Conservation (phyloP, 2,888 invertebrate species). For the Amorpha juglandis region DNA sequence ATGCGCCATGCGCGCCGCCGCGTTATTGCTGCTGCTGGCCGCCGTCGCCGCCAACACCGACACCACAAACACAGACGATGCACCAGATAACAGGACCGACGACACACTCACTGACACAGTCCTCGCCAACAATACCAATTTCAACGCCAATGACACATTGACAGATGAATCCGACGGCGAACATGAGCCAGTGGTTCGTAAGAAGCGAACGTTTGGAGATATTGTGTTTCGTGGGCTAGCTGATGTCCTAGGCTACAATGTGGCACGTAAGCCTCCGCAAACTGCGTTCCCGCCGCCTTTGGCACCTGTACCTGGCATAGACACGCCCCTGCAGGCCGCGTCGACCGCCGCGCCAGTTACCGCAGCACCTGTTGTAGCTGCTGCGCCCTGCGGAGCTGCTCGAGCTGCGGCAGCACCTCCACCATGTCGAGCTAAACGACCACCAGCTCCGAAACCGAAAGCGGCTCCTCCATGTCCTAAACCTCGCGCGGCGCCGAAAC, state of each 20-base stretch:
- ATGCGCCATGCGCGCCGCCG: slow-evolving; percentile 72
- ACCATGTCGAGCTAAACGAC: slow-evolving; percentile 51
- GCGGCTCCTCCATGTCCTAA: slow-evolving; percentile 64
- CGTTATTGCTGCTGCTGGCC: slow-evolving; percentile 54
- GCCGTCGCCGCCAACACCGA: slow-evolving; percentile 38
- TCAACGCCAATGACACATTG: slow-evolving; percentile 53
- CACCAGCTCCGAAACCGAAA: slow-evolving; percentile 53
- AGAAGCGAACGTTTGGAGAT: slow-evolving; percentile 80
- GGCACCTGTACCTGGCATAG: slow-evolving; percentile 73
- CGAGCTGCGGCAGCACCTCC: slow-evolving; percentile 45
- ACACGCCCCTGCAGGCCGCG: slow-evolving; percentile 63
- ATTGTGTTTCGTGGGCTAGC: slow-evolving; percentile 80
- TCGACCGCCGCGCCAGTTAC: slow-evolving; percentile 49
- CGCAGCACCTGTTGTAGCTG: slow-evolving; percentile 42
- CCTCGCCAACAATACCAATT: slow-evolving; percentile 46
- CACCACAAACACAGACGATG: slow-evolving; percentile 35
- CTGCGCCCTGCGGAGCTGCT: slow-evolving; percentile 40
- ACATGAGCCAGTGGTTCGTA: slow-evolving; percentile 71
- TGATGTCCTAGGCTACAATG: slow-evolving; percentile 76
- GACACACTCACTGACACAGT: slow-evolving; percentile 33
- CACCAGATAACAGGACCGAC: slow-evolving; percentile 29
- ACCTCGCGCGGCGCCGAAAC: slow-evolving; percentile 63
- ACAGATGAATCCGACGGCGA: slow-evolving; percentile 52
- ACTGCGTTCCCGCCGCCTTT: slow-evolving; percentile 73
- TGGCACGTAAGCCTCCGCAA: slow-evolving; percentile 67